A percentile compares a stretch with the other conserved stretches of the same genome.
Conservation (phyloP, 1,140 invertebrate species). For the Camponotus floridanus region DNA sequence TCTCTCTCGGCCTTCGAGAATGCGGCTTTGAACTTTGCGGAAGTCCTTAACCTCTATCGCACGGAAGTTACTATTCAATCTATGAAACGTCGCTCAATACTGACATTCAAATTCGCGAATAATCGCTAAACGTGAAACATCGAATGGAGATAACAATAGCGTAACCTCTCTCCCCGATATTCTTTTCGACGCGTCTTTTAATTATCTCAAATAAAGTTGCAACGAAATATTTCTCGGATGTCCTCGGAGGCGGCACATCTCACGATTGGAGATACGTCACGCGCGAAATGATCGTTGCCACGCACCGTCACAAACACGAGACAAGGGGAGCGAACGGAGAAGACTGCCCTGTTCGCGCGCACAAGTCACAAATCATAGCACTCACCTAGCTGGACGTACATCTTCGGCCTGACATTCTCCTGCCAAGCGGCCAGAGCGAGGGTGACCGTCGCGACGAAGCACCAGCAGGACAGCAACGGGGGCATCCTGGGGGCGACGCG, state of each 20-base stretch:
- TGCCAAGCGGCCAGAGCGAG: constrained; percentile 89
- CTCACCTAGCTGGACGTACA: constrained; percentile 95
- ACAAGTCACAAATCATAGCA: constrained; percentile 71
- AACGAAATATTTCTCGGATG: not conserved
- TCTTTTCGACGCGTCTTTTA: not conserved
- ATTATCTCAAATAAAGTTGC: not conserved
- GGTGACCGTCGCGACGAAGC: constrained; percentile 76
- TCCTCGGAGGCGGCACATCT: not conserved
- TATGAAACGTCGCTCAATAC: constrained; percentile 5
- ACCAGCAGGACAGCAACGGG: constrained; percentile 72
- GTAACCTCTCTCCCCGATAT: not conserved
- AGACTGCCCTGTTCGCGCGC: not conserved
- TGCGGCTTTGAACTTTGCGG: constrained; percentile 24
- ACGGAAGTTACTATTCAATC: not conserved
- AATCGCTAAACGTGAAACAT: not conserved
- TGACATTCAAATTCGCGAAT: not conserved
- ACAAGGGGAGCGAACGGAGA: not conserved
- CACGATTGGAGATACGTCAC: not conserved
- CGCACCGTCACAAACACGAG: constrained; percentile 16
- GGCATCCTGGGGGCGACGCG: constrained; percentile 65
- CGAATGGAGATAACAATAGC: not conserved
- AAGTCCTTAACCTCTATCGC: constrained; percentile 17
- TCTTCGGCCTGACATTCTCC: constrained; percentile 94
- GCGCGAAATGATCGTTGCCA: not conserved
- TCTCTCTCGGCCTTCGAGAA: constrained; percentile 6